A percentile compares a stretch with the other conserved stretches of the same genome.
These are phyloP conservation scores for Auanema sp. DNA, from an alignment of 2,888 invertebrate genomes.

Conservation along the genomic window DNA sequence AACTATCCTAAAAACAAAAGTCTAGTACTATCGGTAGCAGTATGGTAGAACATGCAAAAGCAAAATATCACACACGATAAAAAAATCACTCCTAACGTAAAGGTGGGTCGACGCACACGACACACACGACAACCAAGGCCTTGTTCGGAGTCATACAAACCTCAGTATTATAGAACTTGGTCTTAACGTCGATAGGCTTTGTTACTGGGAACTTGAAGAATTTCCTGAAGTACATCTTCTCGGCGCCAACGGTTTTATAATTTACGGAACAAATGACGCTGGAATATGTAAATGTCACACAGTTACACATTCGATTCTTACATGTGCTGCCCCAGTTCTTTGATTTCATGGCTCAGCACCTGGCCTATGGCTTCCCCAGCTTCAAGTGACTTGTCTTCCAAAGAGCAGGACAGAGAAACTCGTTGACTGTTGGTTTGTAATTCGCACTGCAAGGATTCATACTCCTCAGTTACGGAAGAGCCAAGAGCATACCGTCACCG, in stretches of 20 bases:
- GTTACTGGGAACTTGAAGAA: constrained; percentile 94
- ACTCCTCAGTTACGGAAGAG: constrained; percentile 11
- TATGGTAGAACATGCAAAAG: constrained; percentile 6
- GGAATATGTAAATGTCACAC: constrained; percentile 28
- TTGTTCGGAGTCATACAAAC: constrained; percentile 64
- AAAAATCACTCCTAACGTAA: background rate
- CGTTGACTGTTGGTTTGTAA: constrained; percentile 87
- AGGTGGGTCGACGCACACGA: background rate
- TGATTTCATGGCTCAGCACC: constrained; percentile 98
- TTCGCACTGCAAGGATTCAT: constrained; percentile 74
- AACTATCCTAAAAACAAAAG: constrained; percentile 39
- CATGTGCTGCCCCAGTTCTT: constrained; percentile 97
- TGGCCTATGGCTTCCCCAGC: constrained; percentile 87
- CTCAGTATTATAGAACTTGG: constrained; percentile 91
- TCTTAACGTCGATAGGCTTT: constrained; percentile 96
- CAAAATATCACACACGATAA: constrained; percentile 15
- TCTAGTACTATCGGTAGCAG: constrained; percentile 4
- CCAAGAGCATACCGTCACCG: constrained; percentile 73
- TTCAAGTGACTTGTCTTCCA: constrained; percentile 68
- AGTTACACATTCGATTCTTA: constrained; percentile 66
- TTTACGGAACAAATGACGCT: constrained; percentile 93
- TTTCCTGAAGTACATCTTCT: constrained; percentile 84
- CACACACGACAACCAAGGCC: background rate
- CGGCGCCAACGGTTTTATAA: constrained; percentile 77
- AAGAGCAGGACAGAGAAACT: constrained; percentile 74